Evolutionary conservation across 2,888 invertebrate genomes (phyloP), one percentile per base, ranked within the genome.

Genomic region (Cephus spinipes): DNA sequence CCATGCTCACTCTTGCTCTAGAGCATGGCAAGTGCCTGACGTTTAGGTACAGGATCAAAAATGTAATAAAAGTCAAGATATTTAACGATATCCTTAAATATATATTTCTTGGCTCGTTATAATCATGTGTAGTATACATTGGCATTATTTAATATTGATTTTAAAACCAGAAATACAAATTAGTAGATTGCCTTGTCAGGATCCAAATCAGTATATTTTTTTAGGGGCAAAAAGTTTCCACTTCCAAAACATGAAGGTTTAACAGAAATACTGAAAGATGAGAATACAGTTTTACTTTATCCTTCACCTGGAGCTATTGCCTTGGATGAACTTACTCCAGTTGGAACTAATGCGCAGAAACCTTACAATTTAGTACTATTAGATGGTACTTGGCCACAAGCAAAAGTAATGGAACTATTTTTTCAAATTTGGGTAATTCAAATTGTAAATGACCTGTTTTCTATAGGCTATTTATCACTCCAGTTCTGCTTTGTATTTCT

Each of bases 361-460:
- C 93, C 93, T 12, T 97, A 96, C 89, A 98, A 97, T 90, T 92
- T 98, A 76, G 93, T 98, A 73, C 92, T 98, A 71, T 94, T 98
- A 82, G 98, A 98, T 93, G 98, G 98, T 6, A 98, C 98, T 12
- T 98, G 98, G 98, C 96, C 97, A 0, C 98, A 98, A 92, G 98
- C 98, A 3, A 97, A 97, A 91, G 91, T 91, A 85, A 75, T 78
- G 12, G 40, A 73, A 55, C 23, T 15, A 40, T 55, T 15, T 68
- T 30, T 35, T 75, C 11, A 33, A 11, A 68, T 76, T 69, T 34
- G 30, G 32, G 6, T n/a, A 76, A 31, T 32, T 68, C 35, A 76
- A 73, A 32, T 68, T 71, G 4, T 33, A 33, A 71, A 2, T 4
- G 9, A 71, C 12, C 0, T 71, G 12, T 32, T 71, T 71, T 71